Percentiles rank a stretch among this genome's conserved stretches.
Evolutionary conservation across 2,888 invertebrate genomes (phyloP).

Genomic region (Drosophila helvetica): DNA sequence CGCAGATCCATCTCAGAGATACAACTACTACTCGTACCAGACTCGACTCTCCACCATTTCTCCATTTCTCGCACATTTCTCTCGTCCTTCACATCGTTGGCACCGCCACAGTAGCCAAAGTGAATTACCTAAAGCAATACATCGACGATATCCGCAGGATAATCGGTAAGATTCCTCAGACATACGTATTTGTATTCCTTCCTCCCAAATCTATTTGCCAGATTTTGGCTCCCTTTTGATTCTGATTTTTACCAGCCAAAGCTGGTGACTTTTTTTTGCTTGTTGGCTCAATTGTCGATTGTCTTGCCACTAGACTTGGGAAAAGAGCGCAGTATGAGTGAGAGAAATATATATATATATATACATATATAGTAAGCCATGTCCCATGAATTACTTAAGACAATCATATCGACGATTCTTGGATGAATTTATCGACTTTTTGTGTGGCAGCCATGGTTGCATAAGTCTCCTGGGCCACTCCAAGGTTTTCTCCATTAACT

Average conservation of each 20-base stretch:
- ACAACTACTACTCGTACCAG: background rate
- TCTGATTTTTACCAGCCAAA: conserved; percentile 44
- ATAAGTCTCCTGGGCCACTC: conserved; percentile 44
- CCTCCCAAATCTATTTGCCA: background rate
- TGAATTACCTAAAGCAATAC: conserved; percentile 84
- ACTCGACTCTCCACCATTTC: conserved; percentile 35
- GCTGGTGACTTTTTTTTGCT: too few relatives aligned
- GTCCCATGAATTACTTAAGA: too few relatives aligned
- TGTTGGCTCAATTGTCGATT: too few relatives aligned
- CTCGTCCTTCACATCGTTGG: conserved; percentile 45
- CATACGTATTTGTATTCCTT: background rate
- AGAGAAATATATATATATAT: too few relatives aligned
- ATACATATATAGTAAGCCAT: too few relatives aligned
- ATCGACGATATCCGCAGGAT: conserved; percentile 85
- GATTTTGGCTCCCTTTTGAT: conserved; percentile 6
- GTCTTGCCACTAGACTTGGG: too few relatives aligned
- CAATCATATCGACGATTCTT: too few relatives aligned
- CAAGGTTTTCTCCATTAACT: conserved; percentile 58
- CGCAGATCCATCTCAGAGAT: conserved; percentile 43
- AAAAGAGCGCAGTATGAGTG: too few relatives aligned
- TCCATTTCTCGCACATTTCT: conserved; percentile 55
- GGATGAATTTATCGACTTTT: too few relatives aligned
- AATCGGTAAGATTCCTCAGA: conserved; percentile 82
- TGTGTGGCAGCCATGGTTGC: conserved; percentile 26
- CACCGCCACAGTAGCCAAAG: conserved; percentile 80